A percentile compares a stretch with the other conserved stretches of the same genome.
Conservation (phyloP, 92 coral and sea anemone species). For the Micromussa lordhowensis region DNA sequence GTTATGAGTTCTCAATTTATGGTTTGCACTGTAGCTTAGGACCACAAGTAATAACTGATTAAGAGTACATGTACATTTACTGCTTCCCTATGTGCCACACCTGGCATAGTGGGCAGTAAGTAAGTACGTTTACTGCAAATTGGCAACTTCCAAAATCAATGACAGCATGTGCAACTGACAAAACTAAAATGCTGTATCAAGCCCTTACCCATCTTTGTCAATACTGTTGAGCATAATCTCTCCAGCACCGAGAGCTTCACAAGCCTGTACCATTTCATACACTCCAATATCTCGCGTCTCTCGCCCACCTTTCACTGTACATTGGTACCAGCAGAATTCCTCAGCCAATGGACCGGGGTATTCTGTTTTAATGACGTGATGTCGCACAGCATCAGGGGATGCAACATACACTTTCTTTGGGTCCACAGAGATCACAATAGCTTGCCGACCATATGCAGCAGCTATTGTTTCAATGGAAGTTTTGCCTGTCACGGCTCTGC, state of each 20-base stretch:
- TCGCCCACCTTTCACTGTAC: conserved; percentile 70
- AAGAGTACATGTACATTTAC: too few relatives aligned
- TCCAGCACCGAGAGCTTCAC: conserved; percentile 73
- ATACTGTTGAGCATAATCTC: conserved; percentile 69
- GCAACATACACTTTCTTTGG: conserved; percentile 63
- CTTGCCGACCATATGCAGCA: conserved; percentile 64
- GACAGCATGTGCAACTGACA: not conserved
- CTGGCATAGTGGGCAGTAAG: too few relatives aligned
- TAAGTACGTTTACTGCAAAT: too few relatives aligned
- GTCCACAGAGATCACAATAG: conserved; percentile 70
- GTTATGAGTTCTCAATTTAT: too few relatives aligned
- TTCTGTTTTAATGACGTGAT: conserved; percentile 56
- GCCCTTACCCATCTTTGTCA: conserved; percentile 71
- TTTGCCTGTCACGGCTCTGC: conserved; percentile 52
- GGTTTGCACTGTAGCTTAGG: not conserved
- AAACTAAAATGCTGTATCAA: not conserved
- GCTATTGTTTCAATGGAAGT: conserved; percentile 71
- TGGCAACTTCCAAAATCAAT: too few relatives aligned
- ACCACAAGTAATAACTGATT: too few relatives aligned
- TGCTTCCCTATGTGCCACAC: too few relatives aligned
- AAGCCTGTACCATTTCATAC: conserved; percentile 66
- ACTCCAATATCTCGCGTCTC: conserved; percentile 69
- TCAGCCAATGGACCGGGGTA: conserved; percentile 59
- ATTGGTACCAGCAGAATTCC: conserved; percentile 67
- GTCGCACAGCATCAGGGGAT: conserved; percentile 43